Evolutionary conservation across 1,140 invertebrate genomes (phyloP).

Genomic region (Heliconius hewitsoni): DNA sequence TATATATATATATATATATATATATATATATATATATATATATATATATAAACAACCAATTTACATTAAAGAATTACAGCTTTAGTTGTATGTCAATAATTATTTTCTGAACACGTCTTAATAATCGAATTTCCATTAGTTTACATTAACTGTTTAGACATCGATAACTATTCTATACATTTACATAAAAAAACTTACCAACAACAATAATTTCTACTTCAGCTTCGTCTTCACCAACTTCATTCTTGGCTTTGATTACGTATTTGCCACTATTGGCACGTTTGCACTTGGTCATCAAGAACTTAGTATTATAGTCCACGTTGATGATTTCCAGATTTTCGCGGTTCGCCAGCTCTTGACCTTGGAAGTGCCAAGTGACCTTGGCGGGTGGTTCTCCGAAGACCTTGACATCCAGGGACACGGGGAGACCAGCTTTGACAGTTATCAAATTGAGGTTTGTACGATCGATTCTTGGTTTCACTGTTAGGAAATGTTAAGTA

Average conservation of each 20-base stretch:
- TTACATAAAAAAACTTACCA: constrained; percentile 72
- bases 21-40: too few relatives aligned
- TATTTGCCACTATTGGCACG: constrained; percentile 95
- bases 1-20: too few relatives aligned
- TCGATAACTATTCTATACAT: too few relatives aligned
- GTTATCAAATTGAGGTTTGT: constrained; percentile 92
- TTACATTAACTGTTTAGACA: too few relatives aligned
- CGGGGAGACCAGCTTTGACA: constrained; percentile 95
- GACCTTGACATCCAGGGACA: constrained; percentile 95
- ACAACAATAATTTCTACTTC: constrained; percentile 94
- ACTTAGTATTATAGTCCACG: constrained; percentile 94
- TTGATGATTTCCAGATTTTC: constrained; percentile 90
- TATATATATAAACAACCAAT: too few relatives aligned
- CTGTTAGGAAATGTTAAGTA: constrained; percentile 78
- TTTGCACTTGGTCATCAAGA: constrained; percentile 91
- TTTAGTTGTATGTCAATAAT: too few relatives aligned
- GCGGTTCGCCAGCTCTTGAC: constrained; percentile 84
- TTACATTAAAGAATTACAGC: too few relatives aligned
- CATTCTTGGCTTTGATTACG: constrained; percentile 94
- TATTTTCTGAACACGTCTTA: too few relatives aligned
- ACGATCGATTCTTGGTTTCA: constrained; percentile 95
- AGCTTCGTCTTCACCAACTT: constrained; percentile 96
- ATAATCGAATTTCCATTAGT: too few relatives aligned
- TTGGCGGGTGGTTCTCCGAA: constrained; percentile 96
- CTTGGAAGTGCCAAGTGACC: constrained; percentile 94